Percentiles rank a stretch among this genome's conserved stretches.
phyloP scores from a whole-genome alignment of 2,113 vertebrate species.

The Aegithalos caudatus region DNA sequence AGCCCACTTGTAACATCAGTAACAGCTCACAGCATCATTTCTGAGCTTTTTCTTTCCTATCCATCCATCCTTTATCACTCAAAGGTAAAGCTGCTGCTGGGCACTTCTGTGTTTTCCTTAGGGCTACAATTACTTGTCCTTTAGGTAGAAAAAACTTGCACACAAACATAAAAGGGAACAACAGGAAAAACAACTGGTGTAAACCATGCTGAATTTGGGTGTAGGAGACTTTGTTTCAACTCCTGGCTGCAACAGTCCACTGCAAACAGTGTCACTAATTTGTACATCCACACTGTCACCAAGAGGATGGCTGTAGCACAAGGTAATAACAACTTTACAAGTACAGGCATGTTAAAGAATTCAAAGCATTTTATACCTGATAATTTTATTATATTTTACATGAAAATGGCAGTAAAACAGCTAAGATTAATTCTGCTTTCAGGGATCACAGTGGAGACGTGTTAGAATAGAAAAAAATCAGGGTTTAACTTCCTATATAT shows the following conservation, averaged over 20 bases:
- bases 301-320: neutral
- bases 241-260: neutral
- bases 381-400: neutral
- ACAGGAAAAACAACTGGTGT: neutral
- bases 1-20: neutral
- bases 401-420: neutral
- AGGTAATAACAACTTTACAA: neutral
- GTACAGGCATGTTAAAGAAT: neutral
- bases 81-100: neutral
- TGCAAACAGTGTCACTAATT: neutral
- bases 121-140: neutral
- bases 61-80: neutral
- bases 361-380: neutral
- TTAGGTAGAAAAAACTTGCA: neutral
- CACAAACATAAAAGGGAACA: neutral
- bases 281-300: neutral
- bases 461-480: neutral
- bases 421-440: neutral
- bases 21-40: neutral
- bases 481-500: neutral
- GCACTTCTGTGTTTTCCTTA: neutral
- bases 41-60: accelerated
- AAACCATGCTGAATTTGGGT: neutral
- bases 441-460: neutral
- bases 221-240: neutral